phyloP scores from a whole-genome alignment of 35 echinoderm and acorn worm species.

The Stichopus chloronotus region DNA sequence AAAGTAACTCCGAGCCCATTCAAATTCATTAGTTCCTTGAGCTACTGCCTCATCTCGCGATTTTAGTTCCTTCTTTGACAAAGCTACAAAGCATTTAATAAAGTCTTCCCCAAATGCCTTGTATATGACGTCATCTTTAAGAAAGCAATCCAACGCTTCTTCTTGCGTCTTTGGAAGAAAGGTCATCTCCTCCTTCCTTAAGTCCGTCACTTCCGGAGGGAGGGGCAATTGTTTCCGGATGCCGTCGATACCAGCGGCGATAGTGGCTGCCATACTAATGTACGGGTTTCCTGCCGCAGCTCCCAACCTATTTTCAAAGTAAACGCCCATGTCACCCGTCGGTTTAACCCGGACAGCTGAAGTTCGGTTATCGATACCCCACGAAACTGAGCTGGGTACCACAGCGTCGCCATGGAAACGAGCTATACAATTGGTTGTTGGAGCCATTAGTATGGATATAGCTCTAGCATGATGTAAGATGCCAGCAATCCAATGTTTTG shows the following conservation, averaged over 20 bases:
- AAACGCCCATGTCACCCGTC: conserved; percentile 71
- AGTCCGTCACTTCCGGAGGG: conserved; percentile 32
- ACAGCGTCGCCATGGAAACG: conserved; percentile 45
- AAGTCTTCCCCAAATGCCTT: conserved; percentile 64
- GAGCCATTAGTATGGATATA: conserved; percentile 53
- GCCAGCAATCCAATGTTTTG: conserved; percentile 71
- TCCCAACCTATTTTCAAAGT: conserved; percentile 86
- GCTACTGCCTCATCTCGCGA: conserved; percentile 1
- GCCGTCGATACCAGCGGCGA: conserved; percentile 88
- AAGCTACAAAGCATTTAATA: conserved; percentile 44
- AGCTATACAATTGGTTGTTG: conserved; percentile 69
- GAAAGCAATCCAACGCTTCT: conserved; percentile 53
- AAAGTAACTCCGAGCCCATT: conserved; percentile 50
- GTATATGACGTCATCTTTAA: conserved; percentile 51
- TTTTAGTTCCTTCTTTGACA: conserved; percentile 40
- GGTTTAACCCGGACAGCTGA: conserved; percentile 52
- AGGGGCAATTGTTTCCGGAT: conserved; percentile 60
- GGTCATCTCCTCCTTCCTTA: conserved; percentile 18
- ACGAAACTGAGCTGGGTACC: conserved; percentile 53
- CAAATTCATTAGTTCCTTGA: conserved; percentile 43
- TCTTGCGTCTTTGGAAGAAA: conserved; percentile 36
- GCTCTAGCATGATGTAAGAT: conserved; percentile 64
- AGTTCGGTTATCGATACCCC: conserved; percentile 74
- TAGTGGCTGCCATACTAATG: conserved; percentile 71
- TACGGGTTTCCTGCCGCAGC: conserved; percentile 88